Evolutionary conservation across 2,113 vertebrate genomes (phyloP), one percentile per base, ranked within the genome.

Genomic region (Lophotis ruficrista): DNA sequence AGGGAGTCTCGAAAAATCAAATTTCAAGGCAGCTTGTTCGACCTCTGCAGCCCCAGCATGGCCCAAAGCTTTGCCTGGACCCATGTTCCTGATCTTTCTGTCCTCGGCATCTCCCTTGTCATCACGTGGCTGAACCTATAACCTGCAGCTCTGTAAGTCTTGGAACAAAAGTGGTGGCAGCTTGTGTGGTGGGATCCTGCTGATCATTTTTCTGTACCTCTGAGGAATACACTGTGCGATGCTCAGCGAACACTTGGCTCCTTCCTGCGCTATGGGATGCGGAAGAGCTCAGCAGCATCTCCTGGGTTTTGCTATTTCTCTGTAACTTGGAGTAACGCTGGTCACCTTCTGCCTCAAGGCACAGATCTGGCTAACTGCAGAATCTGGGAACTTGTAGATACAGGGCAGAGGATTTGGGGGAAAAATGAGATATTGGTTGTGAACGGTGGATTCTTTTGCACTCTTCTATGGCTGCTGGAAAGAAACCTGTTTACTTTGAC

Each of bases 1-100:
- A 98, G 96, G 69, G 98, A 98, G 95, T 98, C 97, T 83, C 97
- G 15, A 91, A 98, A 98, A 97, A 97, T 97, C 85, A 97, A 96
- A 68, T 98, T 99, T 94, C 98, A 97, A 95, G 98, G 98, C 69
- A 98, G 97, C 91, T 95, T 98, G 92, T 98, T 98, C 1, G 97
- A 99, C 85, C 97, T 98, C 92, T 98, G 98, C 94, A 97, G 97
- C 94, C 92, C 97, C 78, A 96, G 95, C 89, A 33, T 73, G 68
- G 62, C 97, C 58, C 94, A 87, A 28, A 96, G 87, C 89, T 90
- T 38, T 85, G 93, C 89, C 75, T 90, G 95, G 73, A 72, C 20
- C 30, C 85, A 0, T 0, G 4, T 96, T 75, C 95, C 97, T 53
- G 76, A 83, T 0, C 2, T 89, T 58, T 95, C 87, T 14, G 11